Evolutionary conservation across 2,797 vertebrate species (phyloP), one percentile per base, ranked within the genome.

Genomic region (Scomberomorus guttatus): DNA sequence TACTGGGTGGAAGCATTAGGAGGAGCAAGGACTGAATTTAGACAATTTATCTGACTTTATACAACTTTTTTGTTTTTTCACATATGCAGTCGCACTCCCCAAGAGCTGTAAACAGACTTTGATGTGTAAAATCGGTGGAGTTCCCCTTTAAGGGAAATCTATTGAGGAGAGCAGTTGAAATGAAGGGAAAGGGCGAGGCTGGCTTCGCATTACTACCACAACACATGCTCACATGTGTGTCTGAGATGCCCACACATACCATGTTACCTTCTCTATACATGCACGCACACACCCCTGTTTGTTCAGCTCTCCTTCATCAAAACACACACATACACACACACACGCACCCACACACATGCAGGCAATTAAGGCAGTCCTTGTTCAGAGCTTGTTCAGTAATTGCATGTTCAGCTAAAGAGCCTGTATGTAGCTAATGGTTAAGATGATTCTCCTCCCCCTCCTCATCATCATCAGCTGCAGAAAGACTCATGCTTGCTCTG

Each of bases 141-240:
- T 67, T 37, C 52, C 65, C 51, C 50, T 56, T 68, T 39, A 68
- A 22, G 42, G 54, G 42, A 15, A 54, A 56, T 70, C 25, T 70
- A 81, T 50, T 27, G 29, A 63, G 48, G 56, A 52, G 67, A 61
- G 32, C 63, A 62, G 34, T 55, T 20, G 54, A 77, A 74, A 59
- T 62, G 70, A 72, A 74, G 58, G 22, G 24, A 63, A 77, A 69
- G 62, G 73, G 69, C 2, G 52, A 32, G 79, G 81, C 34, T 18
- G 22, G 10, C 34, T 64, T 90, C 77, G 4, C 17, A 24, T 91
- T 91, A 88, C 86, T 75, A 81, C 25, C 25, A 79, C 62, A 79
- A 83, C 82, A 82, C 69, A 59, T 37, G 1, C 75, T 61, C 66
- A 20, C 71, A 32, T 44, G 56, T 66, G 56, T 69, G 62, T 58